Evolutionary conservation across 2,888 invertebrate species (phyloP).

Genomic region (Cenopis cana): DNA sequence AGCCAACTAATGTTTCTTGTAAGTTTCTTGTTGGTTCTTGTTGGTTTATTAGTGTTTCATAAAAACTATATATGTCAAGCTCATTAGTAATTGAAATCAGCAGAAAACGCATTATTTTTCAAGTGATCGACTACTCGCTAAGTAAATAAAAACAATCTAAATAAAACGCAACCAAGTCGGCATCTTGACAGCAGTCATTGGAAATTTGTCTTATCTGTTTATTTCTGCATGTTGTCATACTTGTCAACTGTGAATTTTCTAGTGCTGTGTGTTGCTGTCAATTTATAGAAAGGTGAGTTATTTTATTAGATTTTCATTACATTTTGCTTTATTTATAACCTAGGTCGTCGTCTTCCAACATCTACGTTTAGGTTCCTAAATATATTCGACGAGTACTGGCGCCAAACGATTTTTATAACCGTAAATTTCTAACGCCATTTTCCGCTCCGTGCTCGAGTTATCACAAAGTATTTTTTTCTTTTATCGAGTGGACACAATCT

Average conservation of each 20-base stretch:
- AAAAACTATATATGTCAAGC: no score
- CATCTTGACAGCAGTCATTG: constrained; percentile 42
- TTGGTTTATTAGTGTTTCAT: no score
- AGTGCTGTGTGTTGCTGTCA: constrained; percentile 79
- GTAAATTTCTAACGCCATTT: constrained; percentile 79
- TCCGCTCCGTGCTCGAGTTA: constrained; percentile 69
- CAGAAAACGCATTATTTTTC: background rate
- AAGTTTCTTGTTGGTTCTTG: no score
- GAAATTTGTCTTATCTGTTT: constrained; percentile 27
- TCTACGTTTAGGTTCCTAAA: constrained; percentile 25
- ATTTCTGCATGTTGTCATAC: constrained; percentile 54
- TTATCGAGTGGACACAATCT: constrained; percentile 54
- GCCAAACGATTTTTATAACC: constrained; percentile 55
- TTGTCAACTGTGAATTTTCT: constrained; percentile 70
- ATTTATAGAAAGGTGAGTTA: constrained; percentile 78
- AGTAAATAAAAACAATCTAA: constrained; percentile 1
- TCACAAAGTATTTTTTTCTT: constrained; percentile 68
- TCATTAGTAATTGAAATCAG: no score
- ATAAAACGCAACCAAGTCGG: constrained; percentile 37
- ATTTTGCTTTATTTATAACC: constrained; percentile 28
- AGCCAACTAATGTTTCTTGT: no score
- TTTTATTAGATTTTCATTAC: constrained; percentile 55
- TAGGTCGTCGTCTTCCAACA: background rate
- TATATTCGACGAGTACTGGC: constrained; percentile 32
- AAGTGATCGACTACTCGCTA: background rate